A percentile compares a stretch with the other conserved stretches of the same genome.
phyloP scores from a whole-genome alignment of 2,888 invertebrate genomes.

The Ditula angustiorana region DNA sequence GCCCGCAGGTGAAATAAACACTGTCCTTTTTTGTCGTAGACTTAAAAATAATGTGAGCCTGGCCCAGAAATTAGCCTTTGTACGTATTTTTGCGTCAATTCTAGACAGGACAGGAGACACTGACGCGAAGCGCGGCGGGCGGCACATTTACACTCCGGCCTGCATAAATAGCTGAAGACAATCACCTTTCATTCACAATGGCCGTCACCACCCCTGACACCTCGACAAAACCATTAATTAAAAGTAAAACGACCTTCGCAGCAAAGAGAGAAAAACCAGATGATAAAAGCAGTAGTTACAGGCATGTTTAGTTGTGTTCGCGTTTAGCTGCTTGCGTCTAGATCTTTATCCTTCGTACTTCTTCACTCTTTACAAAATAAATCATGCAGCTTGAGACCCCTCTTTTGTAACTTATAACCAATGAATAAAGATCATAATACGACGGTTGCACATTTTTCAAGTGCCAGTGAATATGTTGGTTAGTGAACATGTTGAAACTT shows the following conservation, averaged over 20 bases:
- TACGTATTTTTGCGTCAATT: conserved; percentile 32
- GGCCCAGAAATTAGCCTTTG: conserved; percentile 31
- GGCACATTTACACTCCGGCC: conserved; percentile 16
- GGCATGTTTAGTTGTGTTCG: conserved; percentile 61
- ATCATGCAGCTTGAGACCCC: conserved; percentile 16
- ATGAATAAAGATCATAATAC: conserved; percentile 40
- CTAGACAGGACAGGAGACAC: conserved; percentile 23
- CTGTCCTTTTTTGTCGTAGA: conserved; percentile 37
- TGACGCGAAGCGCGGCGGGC: conserved; percentile 21
- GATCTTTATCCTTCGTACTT: conserved; percentile 68
- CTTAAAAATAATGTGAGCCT: conserved; percentile 34
- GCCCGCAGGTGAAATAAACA: conserved; percentile 38
- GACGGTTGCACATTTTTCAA: conserved; percentile 19
- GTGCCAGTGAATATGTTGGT: conserved; percentile 43
- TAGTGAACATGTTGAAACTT: conserved; percentile 65
- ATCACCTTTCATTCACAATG: conserved; percentile 33
- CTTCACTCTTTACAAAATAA: conserved; percentile 55
- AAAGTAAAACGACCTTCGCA: conserved; percentile 32
- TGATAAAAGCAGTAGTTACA: conserved; percentile 66
- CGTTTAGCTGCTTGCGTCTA: conserved; percentile 60
- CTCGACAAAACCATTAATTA: conserved; percentile 34
- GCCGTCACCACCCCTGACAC: conserved; percentile 34
- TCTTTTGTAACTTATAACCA: conserved; percentile 28
- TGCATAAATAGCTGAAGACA: conserved; percentile 32
- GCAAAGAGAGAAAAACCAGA: conserved; percentile 45